A percentile compares a stretch with the other conserved stretches of the same genome.
Conservation (phyloP, 2,113 vertebrate species). For the Hydrochoerus hydrochaeris region DNA sequence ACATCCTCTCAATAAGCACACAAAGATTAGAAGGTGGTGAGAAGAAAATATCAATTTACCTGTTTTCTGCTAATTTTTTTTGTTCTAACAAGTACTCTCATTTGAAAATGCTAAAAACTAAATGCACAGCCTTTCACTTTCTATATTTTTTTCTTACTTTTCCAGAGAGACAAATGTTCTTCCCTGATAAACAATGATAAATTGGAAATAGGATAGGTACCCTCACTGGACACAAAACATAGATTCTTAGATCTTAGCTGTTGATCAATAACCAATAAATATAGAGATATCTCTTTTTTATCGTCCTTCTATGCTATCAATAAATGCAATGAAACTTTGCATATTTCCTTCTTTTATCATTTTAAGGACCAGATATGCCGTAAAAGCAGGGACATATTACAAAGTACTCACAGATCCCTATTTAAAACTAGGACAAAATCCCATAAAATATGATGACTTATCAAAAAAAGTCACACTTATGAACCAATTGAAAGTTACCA, state of each 20-base stretch:
- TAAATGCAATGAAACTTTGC: neutral
- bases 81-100: conserved; percentile 10
- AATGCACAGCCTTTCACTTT: neutral
- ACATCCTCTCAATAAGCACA: neutral
- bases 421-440: neutral
- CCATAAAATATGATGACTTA: neutral
- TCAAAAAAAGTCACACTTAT: neutral
- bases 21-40: neutral
- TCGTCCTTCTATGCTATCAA: neutral
- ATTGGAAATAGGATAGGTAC: neutral
- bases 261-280: neutral
- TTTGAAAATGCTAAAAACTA: neutral
- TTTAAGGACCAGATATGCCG: neutral
- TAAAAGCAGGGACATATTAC: neutral
- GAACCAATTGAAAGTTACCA: neutral
- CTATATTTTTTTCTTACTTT: neutral
- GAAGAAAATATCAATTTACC: neutral
- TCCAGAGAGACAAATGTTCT: neutral
- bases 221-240: neutral
- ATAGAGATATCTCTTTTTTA: neutral
- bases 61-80: neutral
- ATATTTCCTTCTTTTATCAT: neutral
- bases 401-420: neutral
- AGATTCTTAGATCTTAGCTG: neutral
- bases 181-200: neutral